A percentile compares a stretch with the other conserved stretches of the same genome.
These are phyloP conservation scores for Ligdia adustata DNA, from an alignment of 2,888 invertebrate species.

Conservation along the genomic window DNA sequence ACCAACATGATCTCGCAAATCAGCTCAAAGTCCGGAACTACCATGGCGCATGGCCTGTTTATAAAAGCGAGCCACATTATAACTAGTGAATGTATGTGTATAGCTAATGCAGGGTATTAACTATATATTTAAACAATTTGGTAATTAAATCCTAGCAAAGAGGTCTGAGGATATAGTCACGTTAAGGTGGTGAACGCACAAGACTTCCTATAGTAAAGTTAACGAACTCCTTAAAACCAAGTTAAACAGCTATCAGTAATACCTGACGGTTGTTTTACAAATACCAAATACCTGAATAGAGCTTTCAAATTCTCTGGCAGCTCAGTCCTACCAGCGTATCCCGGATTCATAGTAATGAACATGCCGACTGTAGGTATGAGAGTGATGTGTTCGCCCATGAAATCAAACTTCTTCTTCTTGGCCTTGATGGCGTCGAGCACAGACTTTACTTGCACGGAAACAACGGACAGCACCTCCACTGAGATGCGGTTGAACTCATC, in stretches of 20 bases:
- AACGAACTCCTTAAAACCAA: too few species aligned
- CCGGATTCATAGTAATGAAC: conserved; percentile 99
- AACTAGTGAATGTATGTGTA: neutral
- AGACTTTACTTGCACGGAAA: conserved; percentile 95
- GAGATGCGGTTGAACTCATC: conserved; percentile 98
- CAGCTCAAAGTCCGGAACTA: conserved; percentile 97
- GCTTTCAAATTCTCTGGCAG: conserved; percentile 92
- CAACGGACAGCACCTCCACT: conserved; percentile 97
- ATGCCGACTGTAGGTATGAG: conserved; percentile 92
- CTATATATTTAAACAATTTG: too few species aligned
- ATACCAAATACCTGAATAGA: conserved; percentile 84
- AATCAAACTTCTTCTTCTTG: conserved; percentile 91
- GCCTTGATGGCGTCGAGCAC: conserved; percentile 94
- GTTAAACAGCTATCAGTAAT: too few species aligned
- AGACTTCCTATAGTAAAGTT: too few species aligned
- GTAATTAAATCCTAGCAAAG: too few species aligned
- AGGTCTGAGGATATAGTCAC: too few species aligned
- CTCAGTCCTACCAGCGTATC: conserved; percentile 96
- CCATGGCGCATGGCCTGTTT: conserved; percentile 96
- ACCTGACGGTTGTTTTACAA: too few species aligned
- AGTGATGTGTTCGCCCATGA: conserved; percentile 92
- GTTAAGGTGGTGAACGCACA: too few species aligned
- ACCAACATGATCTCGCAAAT: conserved; percentile 99
- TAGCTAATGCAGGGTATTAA: too few species aligned
- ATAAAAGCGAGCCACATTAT: conserved; percentile 6